Evolutionary conservation across 2,888 invertebrate species (phyloP).

Genomic region (Folsomia manolachei): DNA sequence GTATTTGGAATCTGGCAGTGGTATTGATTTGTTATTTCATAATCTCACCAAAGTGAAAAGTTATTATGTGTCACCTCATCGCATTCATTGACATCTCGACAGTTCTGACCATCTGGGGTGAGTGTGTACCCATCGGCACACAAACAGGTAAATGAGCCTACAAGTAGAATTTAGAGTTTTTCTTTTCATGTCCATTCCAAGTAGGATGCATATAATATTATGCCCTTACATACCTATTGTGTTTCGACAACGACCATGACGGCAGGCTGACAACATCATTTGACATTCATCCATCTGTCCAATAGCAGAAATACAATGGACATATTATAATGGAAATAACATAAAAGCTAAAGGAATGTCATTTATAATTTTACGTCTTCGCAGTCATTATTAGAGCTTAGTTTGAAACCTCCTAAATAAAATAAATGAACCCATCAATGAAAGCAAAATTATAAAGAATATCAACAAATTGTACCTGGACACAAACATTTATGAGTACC

Average conservation of each 20-base stretch:
- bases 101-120: constrained; percentile 71
- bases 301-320: too few relatives aligned
- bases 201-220: too few relatives aligned
- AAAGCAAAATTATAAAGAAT: too few relatives aligned
- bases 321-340: too few relatives aligned
- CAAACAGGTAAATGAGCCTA: constrained; percentile 73
- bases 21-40: too few relatives aligned
- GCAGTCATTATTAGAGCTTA: constrained; percentile 74
- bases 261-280: constrained; percentile 66
- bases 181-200: too few relatives aligned
- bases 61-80: constrained; percentile 66
- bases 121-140: constrained; percentile 76
- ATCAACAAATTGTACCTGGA: too few relatives aligned
- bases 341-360: too few relatives aligned
- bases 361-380: constrained; percentile 38
- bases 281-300: constrained; percentile 76
- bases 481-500: constrained; percentile 76
- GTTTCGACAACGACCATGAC: constrained; percentile 79
- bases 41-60: too few relatives aligned
- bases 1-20: constrained; percentile 59
- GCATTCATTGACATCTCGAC: constrained; percentile 76
- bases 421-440: too few relatives aligned
- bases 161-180: too few relatives aligned
- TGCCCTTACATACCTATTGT: constrained; percentile 53
- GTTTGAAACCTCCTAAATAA: constrained; percentile 73